Evolutionary conservation across 2,113 vertebrate genomes (phyloP).

Genomic region (Melanerpes aurifrons): DNA sequence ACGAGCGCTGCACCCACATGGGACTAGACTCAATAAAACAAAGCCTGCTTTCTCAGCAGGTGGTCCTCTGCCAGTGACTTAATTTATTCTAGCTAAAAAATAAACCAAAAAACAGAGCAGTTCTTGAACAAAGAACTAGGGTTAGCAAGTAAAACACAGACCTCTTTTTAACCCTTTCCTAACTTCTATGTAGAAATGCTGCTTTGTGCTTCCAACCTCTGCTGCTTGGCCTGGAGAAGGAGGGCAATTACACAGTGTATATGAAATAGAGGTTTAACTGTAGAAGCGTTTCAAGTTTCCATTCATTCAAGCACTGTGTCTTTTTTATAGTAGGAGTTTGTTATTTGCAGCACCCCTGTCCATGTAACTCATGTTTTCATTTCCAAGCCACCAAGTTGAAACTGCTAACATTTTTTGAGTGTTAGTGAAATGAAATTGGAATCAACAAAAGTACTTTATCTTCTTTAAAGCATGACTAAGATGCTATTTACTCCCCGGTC

Average conservation of each 20-base stretch:
- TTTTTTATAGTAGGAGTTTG: not conserved
- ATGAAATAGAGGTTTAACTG: constrained; percentile 20
- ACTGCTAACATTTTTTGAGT: not conserved
- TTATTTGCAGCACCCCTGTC: not conserved
- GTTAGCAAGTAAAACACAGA: constrained; percentile 49
- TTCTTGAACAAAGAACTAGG: constrained; percentile 40
- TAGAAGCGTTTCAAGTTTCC: constrained; percentile 14
- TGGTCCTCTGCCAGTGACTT: constrained; percentile 44
- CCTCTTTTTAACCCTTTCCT: constrained; percentile 37
- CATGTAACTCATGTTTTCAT: not conserved
- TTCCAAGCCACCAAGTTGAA: not conserved
- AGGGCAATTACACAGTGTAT: not conserved
- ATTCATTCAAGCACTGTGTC: not conserved
- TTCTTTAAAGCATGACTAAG: not conserved
- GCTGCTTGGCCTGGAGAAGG: not conserved
- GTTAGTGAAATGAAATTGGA: not conserved
- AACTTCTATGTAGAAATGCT: not conserved
- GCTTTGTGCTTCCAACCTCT: not conserved
- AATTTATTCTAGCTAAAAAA: constrained; percentile 48
- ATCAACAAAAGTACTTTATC: not conserved
- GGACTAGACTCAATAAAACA: not conserved
- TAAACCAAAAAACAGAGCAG: not conserved
- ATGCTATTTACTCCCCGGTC: not conserved
- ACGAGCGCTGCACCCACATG: not conserved
- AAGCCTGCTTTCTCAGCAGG: constrained; percentile 57